phyloP scores from a whole-genome alignment of 2,113 vertebrate genomes.

The Syngnathus typhle region DNA sequence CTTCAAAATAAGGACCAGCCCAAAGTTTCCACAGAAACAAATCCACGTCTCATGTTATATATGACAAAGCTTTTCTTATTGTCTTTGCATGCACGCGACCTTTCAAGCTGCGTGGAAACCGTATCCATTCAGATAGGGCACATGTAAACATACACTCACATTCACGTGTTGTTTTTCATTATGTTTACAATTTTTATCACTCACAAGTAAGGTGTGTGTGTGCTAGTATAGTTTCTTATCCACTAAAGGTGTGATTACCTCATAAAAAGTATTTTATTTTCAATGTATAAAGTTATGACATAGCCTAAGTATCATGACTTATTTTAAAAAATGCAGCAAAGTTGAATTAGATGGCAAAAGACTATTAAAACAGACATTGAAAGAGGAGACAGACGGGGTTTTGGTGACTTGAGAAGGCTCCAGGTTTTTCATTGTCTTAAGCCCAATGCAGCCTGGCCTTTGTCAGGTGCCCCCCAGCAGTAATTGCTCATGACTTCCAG shows the following conservation, averaged over 20 bases:
- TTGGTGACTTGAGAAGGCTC: conserved; percentile 31
- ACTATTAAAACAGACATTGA: conserved; percentile 1
- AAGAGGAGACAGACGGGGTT: conserved; percentile 20
- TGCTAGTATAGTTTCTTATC: no score
- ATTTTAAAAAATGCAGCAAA: neutral
- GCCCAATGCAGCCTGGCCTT: conserved; percentile 51
- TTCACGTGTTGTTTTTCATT: neutral
- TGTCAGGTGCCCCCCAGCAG: conserved; percentile 33
- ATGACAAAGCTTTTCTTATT: neutral
- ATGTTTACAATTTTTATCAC: neutral
- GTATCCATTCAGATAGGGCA: neutral
- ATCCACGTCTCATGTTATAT: neutral
- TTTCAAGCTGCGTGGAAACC: neutral
- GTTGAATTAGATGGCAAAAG: neutral
- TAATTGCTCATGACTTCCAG: conserved; percentile 62
- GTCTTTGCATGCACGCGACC: neutral
- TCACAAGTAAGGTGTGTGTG: neutral
- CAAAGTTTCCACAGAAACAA: conserved; percentile 17
- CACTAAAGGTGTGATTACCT: no score
- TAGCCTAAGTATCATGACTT: neutral
- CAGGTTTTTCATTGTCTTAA: conserved; percentile 39
- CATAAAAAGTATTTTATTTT: neutral
- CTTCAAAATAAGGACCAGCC: conserved; percentile 28
- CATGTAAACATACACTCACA: neutral
- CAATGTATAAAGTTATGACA: neutral